Evolutionary conservation across 2,113 vertebrate species (phyloP).

Genomic region (Gambusia holbrooki): DNA sequence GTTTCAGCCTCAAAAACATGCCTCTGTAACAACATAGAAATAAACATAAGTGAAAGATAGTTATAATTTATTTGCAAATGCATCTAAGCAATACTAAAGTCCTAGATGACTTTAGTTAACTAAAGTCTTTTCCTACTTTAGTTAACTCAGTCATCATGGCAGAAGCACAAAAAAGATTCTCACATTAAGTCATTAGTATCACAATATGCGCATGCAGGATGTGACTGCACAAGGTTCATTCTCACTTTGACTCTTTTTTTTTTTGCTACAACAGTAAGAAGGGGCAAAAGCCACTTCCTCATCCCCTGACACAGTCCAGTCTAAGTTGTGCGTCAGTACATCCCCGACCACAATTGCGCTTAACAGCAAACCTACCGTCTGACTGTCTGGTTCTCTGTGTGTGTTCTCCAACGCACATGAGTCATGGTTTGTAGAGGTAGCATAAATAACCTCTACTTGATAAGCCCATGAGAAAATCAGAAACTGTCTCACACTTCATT

Average conservation of each 20-base stretch:
- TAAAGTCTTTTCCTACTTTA: neutral
- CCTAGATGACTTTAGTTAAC: no score
- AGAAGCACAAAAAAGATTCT: neutral
- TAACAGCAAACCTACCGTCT: slow-evolving; percentile 32
- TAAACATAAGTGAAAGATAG: neutral
- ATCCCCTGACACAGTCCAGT: slow-evolving; percentile 51
- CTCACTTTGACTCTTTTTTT: slow-evolving; percentile 37
- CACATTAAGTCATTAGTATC: neutral
- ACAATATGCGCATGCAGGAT: slow-evolving; percentile 24
- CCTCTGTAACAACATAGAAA: neutral
- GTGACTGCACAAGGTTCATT: slow-evolving; percentile 39
- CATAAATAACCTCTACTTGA: slow-evolving; percentile 57
- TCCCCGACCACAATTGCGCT: slow-evolving; percentile 22
- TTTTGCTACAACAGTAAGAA: slow-evolving; percentile 61
- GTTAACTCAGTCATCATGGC: neutral
- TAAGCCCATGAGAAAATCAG: slow-evolving; percentile 50
- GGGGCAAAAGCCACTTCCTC: slow-evolving; percentile 69
- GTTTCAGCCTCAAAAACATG: slow-evolving; percentile 16
- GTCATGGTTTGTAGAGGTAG: slow-evolving; percentile 33
- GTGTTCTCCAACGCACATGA: slow-evolving; percentile 47
- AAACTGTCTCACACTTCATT: slow-evolving; percentile 27
- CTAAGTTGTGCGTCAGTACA: slow-evolving; percentile 57
- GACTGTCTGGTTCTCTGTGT: slow-evolving; percentile 46
- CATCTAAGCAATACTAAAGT: no score
- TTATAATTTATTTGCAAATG: neutral